Percentiles rank a stretch among this genome's conserved stretches.
Conservation (phyloP, 1,140 invertebrate species). For the Telenomus remus region DNA sequence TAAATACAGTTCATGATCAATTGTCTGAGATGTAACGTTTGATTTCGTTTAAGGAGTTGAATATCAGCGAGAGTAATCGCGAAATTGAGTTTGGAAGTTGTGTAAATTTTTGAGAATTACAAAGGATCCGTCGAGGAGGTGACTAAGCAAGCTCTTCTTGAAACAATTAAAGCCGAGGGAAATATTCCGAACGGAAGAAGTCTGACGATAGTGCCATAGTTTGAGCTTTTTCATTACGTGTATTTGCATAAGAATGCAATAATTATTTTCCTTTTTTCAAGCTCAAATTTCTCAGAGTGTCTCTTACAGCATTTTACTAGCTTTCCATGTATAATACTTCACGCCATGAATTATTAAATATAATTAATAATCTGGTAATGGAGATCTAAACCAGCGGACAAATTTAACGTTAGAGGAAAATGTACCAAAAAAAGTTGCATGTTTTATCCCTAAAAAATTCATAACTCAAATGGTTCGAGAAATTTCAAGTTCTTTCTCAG, state of each 20-base stretch:
- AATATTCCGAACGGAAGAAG: too few relatives aligned
- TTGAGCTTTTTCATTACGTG: slow-evolving; percentile 11
- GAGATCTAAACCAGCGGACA: slow-evolving; percentile 1
- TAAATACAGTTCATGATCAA: too few relatives aligned
- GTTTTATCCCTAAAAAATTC: too few relatives aligned
- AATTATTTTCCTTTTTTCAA: slow-evolving; percentile 24
- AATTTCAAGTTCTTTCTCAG: background rate
- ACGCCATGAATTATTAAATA: slow-evolving; percentile 5
- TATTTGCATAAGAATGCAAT: slow-evolving; percentile 29
- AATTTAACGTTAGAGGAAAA: background rate
- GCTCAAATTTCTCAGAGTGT: slow-evolving; percentile 2
- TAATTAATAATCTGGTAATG: slow-evolving; percentile 6
- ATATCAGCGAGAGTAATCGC: too few relatives aligned
- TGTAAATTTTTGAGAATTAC: too few relatives aligned
- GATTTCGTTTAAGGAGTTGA: too few relatives aligned
- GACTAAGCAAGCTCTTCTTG: too few relatives aligned
- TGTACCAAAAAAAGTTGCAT: slow-evolving; percentile 12
- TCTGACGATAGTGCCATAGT: too few relatives aligned
- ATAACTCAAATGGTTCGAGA: background rate
- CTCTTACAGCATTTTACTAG: slow-evolving; percentile 3
- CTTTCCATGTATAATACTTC: slow-evolving; percentile 11
- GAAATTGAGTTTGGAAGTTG: too few relatives aligned
- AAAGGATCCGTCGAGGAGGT: too few relatives aligned
- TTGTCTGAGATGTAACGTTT: too few relatives aligned
- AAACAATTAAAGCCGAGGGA: too few relatives aligned